Evolutionary conservation across 1,140 invertebrate species (phyloP), one percentile per base, ranked within the genome.

Genomic region (Aricia agestis): DNA sequence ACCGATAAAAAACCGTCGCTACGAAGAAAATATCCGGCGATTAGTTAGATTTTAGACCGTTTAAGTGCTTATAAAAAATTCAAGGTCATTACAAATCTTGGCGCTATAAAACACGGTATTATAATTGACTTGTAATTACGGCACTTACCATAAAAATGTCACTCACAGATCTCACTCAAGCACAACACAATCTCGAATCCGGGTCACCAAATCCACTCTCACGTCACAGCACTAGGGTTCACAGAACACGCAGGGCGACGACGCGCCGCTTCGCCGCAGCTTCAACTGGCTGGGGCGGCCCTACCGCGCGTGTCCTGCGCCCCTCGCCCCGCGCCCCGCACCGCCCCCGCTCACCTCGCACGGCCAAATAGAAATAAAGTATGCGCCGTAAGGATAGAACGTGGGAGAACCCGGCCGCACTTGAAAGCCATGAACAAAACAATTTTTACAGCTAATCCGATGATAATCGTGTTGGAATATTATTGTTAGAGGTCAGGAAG

Each of bases 351-450:
- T 82, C 78, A 87, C 87, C 86, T 87, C 85, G 77, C 80, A 85
- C 83, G 81, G 78, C 78, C 84, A 90, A 90, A 90, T 90, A 87
- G 87, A 90, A 87, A 87, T 90, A 87, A 90, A 90, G 86, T 90
- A 89, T 84, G 86, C 82, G 82, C 87, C 82, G 84, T 85, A 85
- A 89, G 87, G 84, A 87, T 79, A 83, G 82, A 85, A 85, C 78
- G 84, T 85, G 74, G 78, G 84, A 85, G 82, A 87, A 88, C 86
- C 59, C 45, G 63, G 32, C 66, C 36, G 13, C 36, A 58, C 66
- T 32, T 80, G 76, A 9, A 36, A 52, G 45, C 6, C 45, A 11
- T 52, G 45, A 4, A 52, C n/a, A 52, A 52, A 52, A 11, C 11
- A 6, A 36, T 6, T 9, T 6, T 36, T 36, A 36, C 6, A 36